phyloP scores from a whole-genome alignment of 2,797 vertebrate species.

The Champsocephalus gunnari region DNA sequence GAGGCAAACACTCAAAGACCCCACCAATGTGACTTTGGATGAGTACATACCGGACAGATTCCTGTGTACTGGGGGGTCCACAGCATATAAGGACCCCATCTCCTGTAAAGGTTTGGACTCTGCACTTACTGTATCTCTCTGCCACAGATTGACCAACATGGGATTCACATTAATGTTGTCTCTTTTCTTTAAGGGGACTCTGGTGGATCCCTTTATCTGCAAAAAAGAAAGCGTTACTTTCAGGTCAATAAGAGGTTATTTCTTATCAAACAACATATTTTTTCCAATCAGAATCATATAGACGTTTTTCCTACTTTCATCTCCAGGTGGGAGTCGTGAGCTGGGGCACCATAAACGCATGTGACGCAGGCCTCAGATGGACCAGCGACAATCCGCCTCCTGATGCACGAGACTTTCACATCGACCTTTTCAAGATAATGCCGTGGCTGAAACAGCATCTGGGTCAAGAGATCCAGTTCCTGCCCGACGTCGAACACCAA shows the following conservation, averaged over 20 bases:
- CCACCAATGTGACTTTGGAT: conserved; percentile 69
- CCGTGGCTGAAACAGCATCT: conserved; percentile 79
- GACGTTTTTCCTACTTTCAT: neutral
- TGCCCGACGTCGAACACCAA: conserved; percentile 42
- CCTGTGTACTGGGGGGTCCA: conserved; percentile 79
- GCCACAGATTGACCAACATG: neutral
- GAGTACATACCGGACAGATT: conserved; percentile 80
- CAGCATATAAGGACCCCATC: conserved; percentile 43
- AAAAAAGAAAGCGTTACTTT: conserved; percentile 80
- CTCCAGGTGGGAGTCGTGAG: conserved; percentile 82
- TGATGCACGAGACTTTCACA: conserved; percentile 83
- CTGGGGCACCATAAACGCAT: conserved; percentile 78
- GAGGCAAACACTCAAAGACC: conserved; percentile 32
- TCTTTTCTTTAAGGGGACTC: conserved; percentile 78
- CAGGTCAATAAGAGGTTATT: conserved; percentile 70
- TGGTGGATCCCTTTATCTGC: conserved; percentile 82
- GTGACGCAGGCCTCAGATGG: rapidly evolving
- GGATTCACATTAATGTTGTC: neutral
- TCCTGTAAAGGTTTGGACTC: conserved; percentile 79
- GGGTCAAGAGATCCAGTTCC: conserved; percentile 73
- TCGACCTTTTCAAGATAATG: conserved; percentile 80
- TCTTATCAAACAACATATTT: neutral
- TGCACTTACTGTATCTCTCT: neutral
- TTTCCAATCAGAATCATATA: neutral
- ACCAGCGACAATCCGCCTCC: conserved; percentile 13